Evolutionary conservation across 2,888 invertebrate species (phyloP), one percentile per base, ranked within the genome.

Genomic region (Ectemnius lituratus): DNA sequence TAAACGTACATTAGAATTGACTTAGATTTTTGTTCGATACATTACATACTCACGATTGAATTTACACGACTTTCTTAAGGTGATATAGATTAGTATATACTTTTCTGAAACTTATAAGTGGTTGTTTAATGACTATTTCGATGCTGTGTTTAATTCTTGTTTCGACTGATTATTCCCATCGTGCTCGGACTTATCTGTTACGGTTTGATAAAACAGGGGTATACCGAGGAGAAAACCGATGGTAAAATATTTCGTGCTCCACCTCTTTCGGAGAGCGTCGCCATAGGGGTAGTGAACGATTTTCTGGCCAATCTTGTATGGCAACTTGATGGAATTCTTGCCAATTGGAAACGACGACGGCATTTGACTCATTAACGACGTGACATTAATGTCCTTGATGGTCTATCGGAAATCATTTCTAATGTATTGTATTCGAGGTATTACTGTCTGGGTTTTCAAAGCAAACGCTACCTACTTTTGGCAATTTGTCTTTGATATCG

Each of bases 401-500:
- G 20, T 57, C 75, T 79, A 23, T 11, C 11, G 13, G 11, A 16
- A 62, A 27, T 61, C 8, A 61, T 16, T 60, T 60, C 37, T 28
- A 4, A 16, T 16, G 16, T n/a, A 16, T 18, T 45, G 5, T 2
- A 49, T 13, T 2, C 46, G 18, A n/a, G 2, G 52, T 4, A 11
- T 52, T 14, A 14, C 13, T 0, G 37, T 28, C 18, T 4, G 1
- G 18, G 5, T 28, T 23, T 3, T 23, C 23, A 23, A 20, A 20
- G 20, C 20, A 20, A 23, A 23, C 23, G 23, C 3, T 4, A 52
- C 76, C 18, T 76, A 79, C 79, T 70, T 81, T 80, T 1, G 73
- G 71, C 49, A 81, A 52, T 74, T 79, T 81, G n/a, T 11, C 47
- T 23, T 11, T 49, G 4, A 81, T n/a, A 27, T 62, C 47, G 46